phyloP scores from a whole-genome alignment of 1,140 invertebrate genomes.

The Macrostomum lignano region DNA sequence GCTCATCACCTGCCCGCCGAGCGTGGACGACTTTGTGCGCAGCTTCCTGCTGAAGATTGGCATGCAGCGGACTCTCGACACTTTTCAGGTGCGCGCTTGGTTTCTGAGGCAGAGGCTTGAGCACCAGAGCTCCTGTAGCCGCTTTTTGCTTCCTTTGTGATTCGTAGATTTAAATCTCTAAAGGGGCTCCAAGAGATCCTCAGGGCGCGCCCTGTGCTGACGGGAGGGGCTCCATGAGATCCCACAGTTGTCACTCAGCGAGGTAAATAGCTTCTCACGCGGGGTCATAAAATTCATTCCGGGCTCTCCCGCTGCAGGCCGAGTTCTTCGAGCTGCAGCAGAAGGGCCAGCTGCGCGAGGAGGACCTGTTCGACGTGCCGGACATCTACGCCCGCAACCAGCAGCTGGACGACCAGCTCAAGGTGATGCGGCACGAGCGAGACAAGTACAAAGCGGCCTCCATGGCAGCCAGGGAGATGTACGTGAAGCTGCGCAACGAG shows the following conservation, averaged over 20 bases:
- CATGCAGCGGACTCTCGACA: slow-evolving; percentile 19
- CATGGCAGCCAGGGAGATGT: slow-evolving; percentile 25
- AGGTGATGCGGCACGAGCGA: slow-evolving; percentile 19
- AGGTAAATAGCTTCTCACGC: too few relatives aligned
- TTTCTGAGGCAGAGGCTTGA: background rate
- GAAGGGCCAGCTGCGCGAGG: slow-evolving; percentile 17
- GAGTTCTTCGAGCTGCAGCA: slow-evolving; percentile 22
- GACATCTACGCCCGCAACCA: slow-evolving; percentile 24
- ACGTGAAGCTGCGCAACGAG: slow-evolving; percentile 26
- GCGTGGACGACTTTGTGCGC: slow-evolving; percentile 25
- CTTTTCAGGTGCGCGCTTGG: slow-evolving; percentile 18
- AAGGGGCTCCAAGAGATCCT: too few relatives aligned
- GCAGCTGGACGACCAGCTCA: slow-evolving; percentile 20
- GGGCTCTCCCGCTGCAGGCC: background rate
- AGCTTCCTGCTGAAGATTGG: slow-evolving; percentile 26
- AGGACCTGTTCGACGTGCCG: slow-evolving; percentile 17
- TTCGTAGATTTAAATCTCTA: too few relatives aligned
- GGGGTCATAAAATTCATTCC: slow-evolving; percentile 5
- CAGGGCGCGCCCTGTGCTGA: too few relatives aligned
- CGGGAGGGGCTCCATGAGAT: too few relatives aligned
- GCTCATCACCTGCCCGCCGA: slow-evolving; percentile 5
- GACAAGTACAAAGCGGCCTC: slow-evolving; percentile 21
- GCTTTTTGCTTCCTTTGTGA: too few relatives aligned
- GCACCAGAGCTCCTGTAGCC: background rate
- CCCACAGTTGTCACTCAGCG: too few relatives aligned